Base-by-base conservation (phyloP, 2,113 vertebrate genomes). In the Montifringilla adamsi region DNA sequence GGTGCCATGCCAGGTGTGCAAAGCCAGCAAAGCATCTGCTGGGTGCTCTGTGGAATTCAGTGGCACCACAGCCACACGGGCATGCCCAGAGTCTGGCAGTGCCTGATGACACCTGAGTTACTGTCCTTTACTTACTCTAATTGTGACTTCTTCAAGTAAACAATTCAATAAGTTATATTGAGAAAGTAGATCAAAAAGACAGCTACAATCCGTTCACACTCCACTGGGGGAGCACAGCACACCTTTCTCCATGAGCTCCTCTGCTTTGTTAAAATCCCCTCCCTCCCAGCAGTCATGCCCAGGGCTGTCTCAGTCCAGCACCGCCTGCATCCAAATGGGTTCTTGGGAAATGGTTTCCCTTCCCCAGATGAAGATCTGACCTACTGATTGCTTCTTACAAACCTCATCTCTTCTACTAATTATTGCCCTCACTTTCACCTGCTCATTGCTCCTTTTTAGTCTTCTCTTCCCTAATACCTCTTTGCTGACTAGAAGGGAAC, bases 31-130 rank as follows among this genome's bases (percentile, higher is more conserved):
- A 83, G 47, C 7, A 7, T 63, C 43, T 46, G 30, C 21, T 2
- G 3, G 19, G 26, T 43, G 49, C 72, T 59, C 33, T 55, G 23
- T n/a, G 70, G 27, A 17, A n/a, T 37, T 63, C 9, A 2, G 31
- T 13, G 28, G 44, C 14, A 70, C 50, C 60, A 19, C 3, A 6
- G 14, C 16, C 58, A 17, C 0, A 0, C 7, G n/a, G 16, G 31
- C 41, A 3, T 31, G 66, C 14, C 80, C 8, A 7, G 27, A 37
- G 17, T 9, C 43, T 33, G 62, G 37, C 47, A 75, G 49, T 7
- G 31, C 50, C 28, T 2, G 1, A 2, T 6, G 35, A 22, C 35
- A 68, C 39, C 47, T 27, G 19, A 62, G 20, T n/a, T 66, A 44
- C 47, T 23, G 24, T 59, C 28, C 27, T 90, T 83, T 26, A 47